A percentile compares a stretch with the other conserved stretches of the same genome.
Evolutionary conservation across 1,140 invertebrate species (phyloP).

Genomic region (Metopolophium dirhodum): DNA sequence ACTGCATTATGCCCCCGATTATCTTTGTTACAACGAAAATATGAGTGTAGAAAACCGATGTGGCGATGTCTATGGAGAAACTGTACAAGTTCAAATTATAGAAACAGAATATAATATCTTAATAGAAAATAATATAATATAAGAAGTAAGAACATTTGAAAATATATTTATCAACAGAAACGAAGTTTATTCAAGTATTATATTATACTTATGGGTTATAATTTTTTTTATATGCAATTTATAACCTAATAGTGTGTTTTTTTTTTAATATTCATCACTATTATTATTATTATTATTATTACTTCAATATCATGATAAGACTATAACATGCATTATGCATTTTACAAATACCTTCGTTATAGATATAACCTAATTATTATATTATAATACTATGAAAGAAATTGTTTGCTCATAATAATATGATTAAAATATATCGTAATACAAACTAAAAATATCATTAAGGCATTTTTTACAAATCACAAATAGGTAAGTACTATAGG

Average conservation of each 20-base stretch:
- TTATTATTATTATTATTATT: neutral
- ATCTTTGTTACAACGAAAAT: slow-evolving; percentile 6
- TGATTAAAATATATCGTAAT: neutral
- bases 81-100: neutral
- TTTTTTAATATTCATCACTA: neutral
- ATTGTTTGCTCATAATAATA: neutral
- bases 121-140: neutral
- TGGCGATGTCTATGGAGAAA: neutral
- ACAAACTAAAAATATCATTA: neutral
- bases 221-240: neutral
- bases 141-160: neutral
- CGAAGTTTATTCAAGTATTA: neutral
- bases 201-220: neutral
- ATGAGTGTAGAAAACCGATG: neutral
- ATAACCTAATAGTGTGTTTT: neutral
- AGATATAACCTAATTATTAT: neutral
- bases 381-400: neutral
- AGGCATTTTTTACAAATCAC: neutral
- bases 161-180: neutral
- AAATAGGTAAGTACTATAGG: neutral
- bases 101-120: neutral
- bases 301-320: neutral
- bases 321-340: neutral
- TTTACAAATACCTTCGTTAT: neutral
- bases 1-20: slow-evolving; percentile 1